A percentile compares a stretch with the other conserved stretches of the same genome.
phyloP scores from a whole-genome alignment of 2,797 vertebrate genomes.

The Muscicapa comitata region DNA sequence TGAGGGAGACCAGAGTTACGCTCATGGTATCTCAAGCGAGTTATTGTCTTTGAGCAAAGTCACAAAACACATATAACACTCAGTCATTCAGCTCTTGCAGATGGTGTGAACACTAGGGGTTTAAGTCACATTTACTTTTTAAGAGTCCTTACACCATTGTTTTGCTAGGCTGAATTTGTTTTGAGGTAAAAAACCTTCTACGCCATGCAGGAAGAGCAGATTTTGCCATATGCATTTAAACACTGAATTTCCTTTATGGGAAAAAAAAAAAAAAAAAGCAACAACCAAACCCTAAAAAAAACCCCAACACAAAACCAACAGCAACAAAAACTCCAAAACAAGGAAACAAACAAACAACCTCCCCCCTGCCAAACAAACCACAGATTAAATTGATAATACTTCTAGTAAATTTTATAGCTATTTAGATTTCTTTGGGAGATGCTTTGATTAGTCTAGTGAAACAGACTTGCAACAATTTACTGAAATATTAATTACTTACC shows the following conservation, averaged over 20 bases:
- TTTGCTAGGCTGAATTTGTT: neutral
- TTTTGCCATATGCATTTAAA: neutral
- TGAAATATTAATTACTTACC: neutral
- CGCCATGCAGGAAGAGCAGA: neutral
- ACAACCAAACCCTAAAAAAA: too few relatives aligned
- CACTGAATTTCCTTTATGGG: neutral
- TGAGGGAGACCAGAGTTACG: neutral
- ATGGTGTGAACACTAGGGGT: neutral
- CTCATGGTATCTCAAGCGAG: neutral
- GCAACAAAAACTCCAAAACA: too few relatives aligned
- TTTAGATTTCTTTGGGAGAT: accelerated
- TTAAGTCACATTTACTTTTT: neutral
- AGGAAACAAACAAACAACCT: neutral
- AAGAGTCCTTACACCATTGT: neutral
- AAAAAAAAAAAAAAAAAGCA: accelerated
- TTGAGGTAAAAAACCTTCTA: neutral
- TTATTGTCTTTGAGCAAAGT: neutral
- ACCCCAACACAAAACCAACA: too few relatives aligned
- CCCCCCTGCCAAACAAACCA: accelerated
- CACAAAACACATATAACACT: neutral
- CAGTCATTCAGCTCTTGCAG: neutral
- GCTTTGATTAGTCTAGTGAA: neutral
- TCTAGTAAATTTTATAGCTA: neutral
- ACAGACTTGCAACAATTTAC: neutral
- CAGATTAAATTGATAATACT: neutral